These are phyloP conservation scores for Grammomys surdaster DNA, from an alignment of 2,113 vertebrate genomes.

Conservation along the genomic window DNA sequence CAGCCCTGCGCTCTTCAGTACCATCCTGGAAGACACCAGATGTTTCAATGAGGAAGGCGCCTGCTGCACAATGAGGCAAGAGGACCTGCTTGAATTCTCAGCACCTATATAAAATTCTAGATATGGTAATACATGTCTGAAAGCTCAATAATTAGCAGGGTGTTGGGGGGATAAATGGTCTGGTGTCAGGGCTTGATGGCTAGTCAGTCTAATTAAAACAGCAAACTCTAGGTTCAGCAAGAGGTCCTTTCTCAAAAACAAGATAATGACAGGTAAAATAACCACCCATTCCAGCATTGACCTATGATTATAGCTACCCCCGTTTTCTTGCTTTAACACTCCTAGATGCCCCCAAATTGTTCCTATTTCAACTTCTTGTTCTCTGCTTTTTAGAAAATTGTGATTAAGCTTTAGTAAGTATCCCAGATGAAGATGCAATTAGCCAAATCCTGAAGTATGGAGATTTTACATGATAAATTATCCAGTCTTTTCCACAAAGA, in stretches of 20 bases:
- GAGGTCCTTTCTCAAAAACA: not conserved
- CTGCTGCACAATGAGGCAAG: not conserved
- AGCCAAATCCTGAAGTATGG: not conserved
- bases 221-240: not conserved
- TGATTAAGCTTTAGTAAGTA: not conserved
- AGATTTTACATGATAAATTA: not conserved
- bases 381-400: not conserved
- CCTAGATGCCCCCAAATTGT: not conserved
- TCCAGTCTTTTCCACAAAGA: not conserved
- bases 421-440: not conserved
- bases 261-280: not conserved
- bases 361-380: not conserved
- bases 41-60: not conserved
- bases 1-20: too few species aligned
- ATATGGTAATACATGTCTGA: too few species aligned
- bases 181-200: not conserved
- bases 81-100: not conserved
- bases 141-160: not conserved
- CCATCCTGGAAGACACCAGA: not conserved
- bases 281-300: not conserved
- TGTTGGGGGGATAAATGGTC: not conserved
- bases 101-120: not conserved
- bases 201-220: not conserved
- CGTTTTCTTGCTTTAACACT: not conserved
- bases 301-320: not conserved